Base-by-base conservation (phyloP, 1,140 invertebrate genomes). In the Dreissena rostriformis region DNA sequence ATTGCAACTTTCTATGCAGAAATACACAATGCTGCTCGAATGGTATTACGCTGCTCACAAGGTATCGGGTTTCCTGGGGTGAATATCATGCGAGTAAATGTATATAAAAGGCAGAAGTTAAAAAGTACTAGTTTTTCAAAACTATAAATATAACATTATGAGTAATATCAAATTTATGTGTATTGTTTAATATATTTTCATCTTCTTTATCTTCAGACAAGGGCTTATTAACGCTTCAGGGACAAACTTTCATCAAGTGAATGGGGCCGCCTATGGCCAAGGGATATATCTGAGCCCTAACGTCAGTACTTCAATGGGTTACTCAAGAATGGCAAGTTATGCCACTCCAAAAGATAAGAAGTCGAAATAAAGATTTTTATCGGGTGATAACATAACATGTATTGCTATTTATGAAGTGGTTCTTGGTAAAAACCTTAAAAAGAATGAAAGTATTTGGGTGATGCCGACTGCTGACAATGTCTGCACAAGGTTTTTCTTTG, bases 221-320 rank as follows among this genome's bases (percentile, higher is more conserved):
- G 92, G 92, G 53, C 79, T 93, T 11, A 81, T 92, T 4, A 91
- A 91, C 63, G 92, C 91, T 28, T 91, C 91, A 12, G 92, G 90
- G 28, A 93, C 92, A 17, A 90, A 86, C 52, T 66, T 75, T 17
- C 71, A 92, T 17, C 71, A 92, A 89, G 73, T 92, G 55, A 90
- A 93, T 80, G 92, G 92, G 22, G 89, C 90, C 51, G 91, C 89
- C 0, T 90, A 91, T 85, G 92, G 92, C 2, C 91, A 90, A 65
- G 92, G 92, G 19, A 91, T 93, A 24, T 93, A 92, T 78, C 84
- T 93, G 15, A 92, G 91, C 73, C 92, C 92, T 8, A 28, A 72
- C 53, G 76, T 87, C 15, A 74, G 68, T 15, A 77, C 88, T 5
- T 92, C 91, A 4, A 90, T 90, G 77, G 84, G 86, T 12, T 93